phyloP scores from a whole-genome alignment of 2,888 invertebrate species.

The Drosophila falleni region DNA sequence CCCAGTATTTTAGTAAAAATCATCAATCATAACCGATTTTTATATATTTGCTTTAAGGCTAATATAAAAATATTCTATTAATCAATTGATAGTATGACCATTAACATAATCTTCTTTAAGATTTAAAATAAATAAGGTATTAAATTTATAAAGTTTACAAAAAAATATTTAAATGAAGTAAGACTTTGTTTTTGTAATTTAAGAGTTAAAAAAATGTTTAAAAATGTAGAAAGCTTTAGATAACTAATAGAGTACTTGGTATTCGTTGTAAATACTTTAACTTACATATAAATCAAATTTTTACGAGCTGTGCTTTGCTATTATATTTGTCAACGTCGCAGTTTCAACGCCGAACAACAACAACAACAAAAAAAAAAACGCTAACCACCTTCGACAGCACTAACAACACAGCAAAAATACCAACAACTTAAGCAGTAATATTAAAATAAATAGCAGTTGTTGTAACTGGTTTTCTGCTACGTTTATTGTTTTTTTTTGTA shows the following conservation, averaged over 20 bases:
- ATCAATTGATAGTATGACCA: no score
- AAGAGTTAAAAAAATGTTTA: no score
- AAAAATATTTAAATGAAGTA: background rate
- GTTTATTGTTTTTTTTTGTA: conserved; percentile 43
- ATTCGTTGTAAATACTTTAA: conserved; percentile 13
- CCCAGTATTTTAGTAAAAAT: no score
- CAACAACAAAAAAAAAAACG: conserved; percentile 15
- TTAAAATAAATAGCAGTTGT: conserved; percentile 64
- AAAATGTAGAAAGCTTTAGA: background rate
- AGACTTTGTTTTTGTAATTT: no score
- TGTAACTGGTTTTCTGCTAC: conserved; percentile 69
- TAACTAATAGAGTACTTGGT: conserved; percentile 3
- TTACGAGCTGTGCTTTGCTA: conserved; percentile 43
- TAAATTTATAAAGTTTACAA: background rate
- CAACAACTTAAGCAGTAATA: conserved; percentile 44
- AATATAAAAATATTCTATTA: no score
- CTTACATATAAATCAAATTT: conserved; percentile 34
- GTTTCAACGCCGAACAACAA: conserved; percentile 41
- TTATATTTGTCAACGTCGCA: conserved; percentile 73
- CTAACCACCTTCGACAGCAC: conserved; percentile 37
- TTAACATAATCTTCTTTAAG: no score
- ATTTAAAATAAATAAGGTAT: no score
- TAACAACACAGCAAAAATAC: conserved; percentile 37
- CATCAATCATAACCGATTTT: no score
- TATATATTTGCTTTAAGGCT: no score